Evolutionary conservation across 2,797 vertebrate genomes (phyloP).

Genomic region (Miichthys miiuy): DNA sequence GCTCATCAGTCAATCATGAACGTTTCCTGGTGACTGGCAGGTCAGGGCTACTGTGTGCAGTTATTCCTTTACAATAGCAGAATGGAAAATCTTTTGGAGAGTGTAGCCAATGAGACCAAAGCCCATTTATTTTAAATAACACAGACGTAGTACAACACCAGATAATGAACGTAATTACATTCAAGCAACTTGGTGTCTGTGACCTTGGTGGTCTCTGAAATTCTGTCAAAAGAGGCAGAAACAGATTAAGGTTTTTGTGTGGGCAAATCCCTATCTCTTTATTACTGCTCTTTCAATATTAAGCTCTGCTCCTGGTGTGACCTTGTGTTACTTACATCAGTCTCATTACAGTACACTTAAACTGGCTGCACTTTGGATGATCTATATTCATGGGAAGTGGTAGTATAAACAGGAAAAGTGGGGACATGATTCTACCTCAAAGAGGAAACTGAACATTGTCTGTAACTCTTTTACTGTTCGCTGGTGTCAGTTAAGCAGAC

Average conservation of each 20-base stretch:
- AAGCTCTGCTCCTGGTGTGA: conserved; percentile 60
- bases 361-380: conserved; percentile 55
- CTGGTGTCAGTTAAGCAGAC: conserved; percentile 46
- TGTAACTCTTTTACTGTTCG: conserved; percentile 30
- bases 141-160: conserved; percentile 65
- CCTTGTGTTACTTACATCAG: conserved; percentile 76
- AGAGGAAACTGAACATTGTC: conserved; percentile 48
- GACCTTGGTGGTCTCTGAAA: conserved; percentile 77
- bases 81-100: conserved; percentile 53
- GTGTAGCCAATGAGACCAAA: conserved; percentile 63
- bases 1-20: conserved; percentile 69
- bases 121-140: conserved; percentile 78
- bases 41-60: conserved; percentile 48
- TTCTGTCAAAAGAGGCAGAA: conserved; percentile 72
- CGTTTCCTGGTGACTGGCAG: conserved; percentile 72
- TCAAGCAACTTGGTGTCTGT: conserved; percentile 67
- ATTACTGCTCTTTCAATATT: conserved; percentile 70
- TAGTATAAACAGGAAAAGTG: conserved; percentile 52
- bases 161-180: conserved; percentile 82
- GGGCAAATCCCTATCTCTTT: conserved; percentile 74
- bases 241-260: conserved; percentile 76
- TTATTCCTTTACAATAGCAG: conserved; percentile 59
- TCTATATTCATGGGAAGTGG: conserved; percentile 65
- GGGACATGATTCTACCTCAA: conserved; percentile 32
- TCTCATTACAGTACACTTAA: conserved; percentile 67